Evolutionary conservation across 2,888 invertebrate genomes (phyloP), one percentile per base, ranked within the genome.

Genomic region (Beris chalybata): DNA sequence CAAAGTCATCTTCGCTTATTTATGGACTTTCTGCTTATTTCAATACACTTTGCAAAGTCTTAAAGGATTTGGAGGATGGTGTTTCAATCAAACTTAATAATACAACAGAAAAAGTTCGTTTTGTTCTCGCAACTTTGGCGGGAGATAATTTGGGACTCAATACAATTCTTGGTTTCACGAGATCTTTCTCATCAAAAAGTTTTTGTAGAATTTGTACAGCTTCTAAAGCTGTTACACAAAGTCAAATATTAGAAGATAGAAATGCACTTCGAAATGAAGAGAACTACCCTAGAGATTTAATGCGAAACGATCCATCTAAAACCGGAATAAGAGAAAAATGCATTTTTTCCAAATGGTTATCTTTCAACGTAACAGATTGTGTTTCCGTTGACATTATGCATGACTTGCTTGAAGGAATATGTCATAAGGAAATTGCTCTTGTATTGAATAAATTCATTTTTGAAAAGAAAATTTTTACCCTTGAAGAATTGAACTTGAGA

Each of bases 331-430:
- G 38, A 30, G 56, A 65, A 54, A 4, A 15, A 22, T 65, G 65
- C 12, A 13, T 47, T 47, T 65, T 65, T 31, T 13, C 6, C 13
- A 31, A 45, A 30, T 48, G 55, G 31, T 4, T 83, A 86, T 1
- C 2, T 6, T 65, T 65, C 30, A 32, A 47, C 13, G 4, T 61
- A 22, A 48, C 47, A 48, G 66, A 69, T 22, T 65, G 65, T 65
- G 29, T 64, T 47, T 31, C 67, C 12, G 65, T 65, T n/a, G 70
- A 70, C 59, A 67, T 68, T n/a, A 68, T 69, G 68, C 70, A 70
- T 50, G 69, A 70, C 65, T 31, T 69, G 9, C 64, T 69, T 29
- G 70, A 70, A 55, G 70, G 70, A 22, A 65, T 65, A 31, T 58
- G 64, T 31, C 69, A 69, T 59, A 22, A 55, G 55, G 66, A 68